Base-by-base conservation (phyloP, 2,797 vertebrate species). In the Acestrorhynchus altus region DNA sequence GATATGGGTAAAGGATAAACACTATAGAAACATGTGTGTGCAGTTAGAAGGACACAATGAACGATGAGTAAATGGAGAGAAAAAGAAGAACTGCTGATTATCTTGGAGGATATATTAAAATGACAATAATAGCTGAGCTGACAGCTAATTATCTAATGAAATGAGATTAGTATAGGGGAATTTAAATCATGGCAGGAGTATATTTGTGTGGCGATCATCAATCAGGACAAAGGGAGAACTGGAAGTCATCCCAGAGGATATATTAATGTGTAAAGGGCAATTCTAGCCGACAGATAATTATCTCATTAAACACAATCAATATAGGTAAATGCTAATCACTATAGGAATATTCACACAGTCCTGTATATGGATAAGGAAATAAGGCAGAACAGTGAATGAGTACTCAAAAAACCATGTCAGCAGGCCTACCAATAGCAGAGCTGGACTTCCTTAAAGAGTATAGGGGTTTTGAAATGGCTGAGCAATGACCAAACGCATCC, bases 401-500 rank as follows among this genome's bases (percentile, higher is more conserved):
- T 49, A 54, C 11, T 56, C n/a, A n/a, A 74, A 59, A 52, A 71
- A 65, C 18, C 26, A 39, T 61, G 56, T 67, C 67, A 11, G 56
- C 4, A 44, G 28, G 67, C 44, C 24, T 40, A 24, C 52, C 39
- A 31, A 65, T 24, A 18, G 60, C 49, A 16, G 46, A 72, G 31
- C 40, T 20, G 40, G 66, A 26, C 54, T 26, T 22, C 22, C 24
- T 56, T 12, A 24, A 22, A 26, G 22, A 13, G 22, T 56, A 12
- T 5, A 56, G 54, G 9, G 22, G 10, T 5, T 65, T 73, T 72
- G 65, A 59, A 57, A 67, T 66, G 60, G 59, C 39, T 73, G 66
- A 81, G 72, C 51, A 70, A 76, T 60, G 59, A 72, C 63, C 35
- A 76, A 75, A 81, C 68, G 66, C 70, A 66, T 82, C 64, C 57